Conservation (phyloP, 1,140 invertebrate species). For the Hormaphis cornu region DNA sequence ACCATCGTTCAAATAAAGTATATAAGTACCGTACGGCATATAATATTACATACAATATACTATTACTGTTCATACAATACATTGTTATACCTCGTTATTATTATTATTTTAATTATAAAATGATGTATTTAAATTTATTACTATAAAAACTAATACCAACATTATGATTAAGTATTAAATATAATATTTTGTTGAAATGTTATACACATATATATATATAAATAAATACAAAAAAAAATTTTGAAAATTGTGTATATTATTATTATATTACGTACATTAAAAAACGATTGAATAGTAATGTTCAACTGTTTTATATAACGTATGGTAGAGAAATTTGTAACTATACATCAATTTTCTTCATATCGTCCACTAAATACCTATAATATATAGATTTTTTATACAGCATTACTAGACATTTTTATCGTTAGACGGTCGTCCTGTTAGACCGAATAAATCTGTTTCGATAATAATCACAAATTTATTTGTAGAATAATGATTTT, state of each 20-base stretch:
- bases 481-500: no score
- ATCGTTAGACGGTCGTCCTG: no score
- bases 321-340: no score
- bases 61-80: background rate
- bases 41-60: no score
- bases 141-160: background rate
- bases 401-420: no score
- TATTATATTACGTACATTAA: no score
- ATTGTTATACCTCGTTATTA: background rate
- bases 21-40: background rate
- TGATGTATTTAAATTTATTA: slow-evolving; percentile 1
- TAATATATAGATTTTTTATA: no score
- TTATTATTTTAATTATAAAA: background rate
- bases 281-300: slow-evolving; percentile 5
- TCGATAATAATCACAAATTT: no score
- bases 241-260: background rate
- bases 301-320: no score
- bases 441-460: no score
- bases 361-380: no score
- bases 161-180: background rate
- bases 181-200: slow-evolving; percentile 8
- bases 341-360: no score
- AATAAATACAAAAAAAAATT: background rate
- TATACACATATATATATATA: background rate
- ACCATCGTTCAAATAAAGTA: background rate